A percentile compares a stretch with the other conserved stretches of the same genome.
Evolutionary conservation across 2,888 invertebrate species (phyloP).

Genomic region (Macaria notata): DNA sequence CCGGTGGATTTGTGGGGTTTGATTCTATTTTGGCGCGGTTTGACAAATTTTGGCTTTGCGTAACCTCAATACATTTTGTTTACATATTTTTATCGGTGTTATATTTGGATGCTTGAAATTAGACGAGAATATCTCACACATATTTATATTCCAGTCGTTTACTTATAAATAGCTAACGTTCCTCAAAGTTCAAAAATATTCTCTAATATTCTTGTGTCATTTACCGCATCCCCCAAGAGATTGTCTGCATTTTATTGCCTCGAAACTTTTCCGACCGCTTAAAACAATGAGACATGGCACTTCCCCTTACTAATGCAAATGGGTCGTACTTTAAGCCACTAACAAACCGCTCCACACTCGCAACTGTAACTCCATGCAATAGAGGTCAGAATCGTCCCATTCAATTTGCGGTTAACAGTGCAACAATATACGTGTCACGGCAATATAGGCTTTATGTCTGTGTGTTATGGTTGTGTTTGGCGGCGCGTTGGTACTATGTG

Average conservation of each 20-base stretch:
- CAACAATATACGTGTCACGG: constrained; percentile 2
- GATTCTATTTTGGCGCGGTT: constrained; percentile 2
- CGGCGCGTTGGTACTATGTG: constrained; percentile 34
- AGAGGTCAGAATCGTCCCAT: constrained; percentile 9
- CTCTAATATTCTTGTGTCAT: background rate
- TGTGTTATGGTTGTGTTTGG: constrained; percentile 19
- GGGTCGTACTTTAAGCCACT: constrained; percentile 10
- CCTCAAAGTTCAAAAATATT: no score
- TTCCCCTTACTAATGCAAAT: constrained; percentile 34
- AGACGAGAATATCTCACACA: no score
- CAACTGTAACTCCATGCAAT: constrained; percentile 12
- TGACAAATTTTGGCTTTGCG: background rate
- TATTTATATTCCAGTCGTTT: no score
- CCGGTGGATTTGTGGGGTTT: constrained; percentile 12
- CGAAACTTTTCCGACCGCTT: constrained; percentile 26
- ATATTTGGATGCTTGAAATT: no score
- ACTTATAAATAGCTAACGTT: no score
- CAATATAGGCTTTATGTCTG: constrained; percentile 1
- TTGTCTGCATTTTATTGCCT: constrained; percentile 30
- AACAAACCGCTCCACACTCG: constrained; percentile 16
- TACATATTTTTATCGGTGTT: no score
- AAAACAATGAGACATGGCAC: constrained; percentile 32
- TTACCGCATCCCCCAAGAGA: background rate
- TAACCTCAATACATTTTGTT: no score
- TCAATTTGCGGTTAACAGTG: constrained; percentile 12